Evolutionary conservation across 2,888 invertebrate species (phyloP), one percentile per base, ranked within the genome.

Genomic region (Leptopilina syphax): DNA sequence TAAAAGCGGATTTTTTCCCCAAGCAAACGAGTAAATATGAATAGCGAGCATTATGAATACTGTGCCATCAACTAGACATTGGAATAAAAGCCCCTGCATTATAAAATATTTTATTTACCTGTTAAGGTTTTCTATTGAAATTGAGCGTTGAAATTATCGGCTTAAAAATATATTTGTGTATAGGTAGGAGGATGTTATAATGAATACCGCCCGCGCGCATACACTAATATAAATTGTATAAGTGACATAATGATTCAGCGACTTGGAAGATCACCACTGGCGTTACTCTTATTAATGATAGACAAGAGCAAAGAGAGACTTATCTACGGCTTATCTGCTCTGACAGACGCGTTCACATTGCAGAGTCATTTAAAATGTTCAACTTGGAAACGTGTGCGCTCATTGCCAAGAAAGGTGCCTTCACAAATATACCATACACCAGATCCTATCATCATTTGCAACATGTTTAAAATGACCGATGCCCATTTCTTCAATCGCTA

Each of bases 381-480:
- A 34, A 27, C 34, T 73, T 9, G 44, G 57, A 73, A 73, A 57
- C 54, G 9, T 50, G 47, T 24, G 44, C 44, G 44, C 44, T 44
- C 44, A 27, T 27, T 47, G 68, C 24, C 50, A 8, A 44, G 7
- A 44, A 13, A 50, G 47, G 68, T 70, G 27, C 54, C 54, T 70
- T 50, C 50, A 70, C 12, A 50, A 70, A 70, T 50, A 1, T 34
- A 54, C 70, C 47, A 44, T 44, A 70, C 27, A 34, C 2, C 34
- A 88, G 88, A 88, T 90, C 85, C 83, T 89, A 89, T 89, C 89
- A 85, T 80, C 82, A 83, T 86, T 86, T 87, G 88, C 85, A 87
- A 81, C 80, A 83, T 87, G 87, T 87, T 88, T 87, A 87, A 89
- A 88, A 90, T 90, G 88, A 90, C 89, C 87, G 81, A 87, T 85